phyloP scores from a whole-genome alignment of 2,888 invertebrate species.

The Drosophila testacea region DNA sequence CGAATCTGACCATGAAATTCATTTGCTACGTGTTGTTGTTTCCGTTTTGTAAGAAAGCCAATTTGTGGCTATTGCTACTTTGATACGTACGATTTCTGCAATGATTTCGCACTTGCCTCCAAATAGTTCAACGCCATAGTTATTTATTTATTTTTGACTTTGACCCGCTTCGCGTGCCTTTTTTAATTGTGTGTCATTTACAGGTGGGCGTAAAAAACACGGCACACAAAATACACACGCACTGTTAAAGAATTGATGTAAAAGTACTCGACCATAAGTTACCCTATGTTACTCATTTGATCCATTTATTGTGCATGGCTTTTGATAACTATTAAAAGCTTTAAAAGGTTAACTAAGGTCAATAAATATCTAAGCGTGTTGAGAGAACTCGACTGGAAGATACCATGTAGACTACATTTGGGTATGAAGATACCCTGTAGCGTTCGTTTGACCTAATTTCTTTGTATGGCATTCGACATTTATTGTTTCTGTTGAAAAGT shows the following conservation, averaged over 20 bases:
- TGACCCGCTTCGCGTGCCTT: constrained; percentile 69
- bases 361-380: too few relatives aligned
- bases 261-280: neutral
- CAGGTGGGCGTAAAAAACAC: constrained; percentile 42
- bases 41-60: constrained; percentile 76
- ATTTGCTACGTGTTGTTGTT: constrained; percentile 74
- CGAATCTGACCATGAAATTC: constrained; percentile 77
- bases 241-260: neutral
- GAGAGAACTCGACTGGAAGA: too few relatives aligned
- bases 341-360: too few relatives aligned
- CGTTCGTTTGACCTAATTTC: too few relatives aligned
- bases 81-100: constrained; percentile 52
- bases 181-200: constrained; percentile 53
- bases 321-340: too few relatives aligned
- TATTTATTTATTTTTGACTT: constrained; percentile 63
- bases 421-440: too few relatives aligned
- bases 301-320: too few relatives aligned
- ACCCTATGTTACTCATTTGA: too few relatives aligned
- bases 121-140: constrained; percentile 40
- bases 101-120: constrained; percentile 57
- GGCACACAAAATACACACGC: neutral
- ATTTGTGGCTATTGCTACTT: constrained; percentile 52
- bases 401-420: too few relatives aligned
- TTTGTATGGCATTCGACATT: too few relatives aligned
- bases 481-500: too few relatives aligned